These are phyloP conservation scores for Nebria brevicollis DNA, from an alignment of 2,888 invertebrate species.

Conservation along the genomic window DNA sequence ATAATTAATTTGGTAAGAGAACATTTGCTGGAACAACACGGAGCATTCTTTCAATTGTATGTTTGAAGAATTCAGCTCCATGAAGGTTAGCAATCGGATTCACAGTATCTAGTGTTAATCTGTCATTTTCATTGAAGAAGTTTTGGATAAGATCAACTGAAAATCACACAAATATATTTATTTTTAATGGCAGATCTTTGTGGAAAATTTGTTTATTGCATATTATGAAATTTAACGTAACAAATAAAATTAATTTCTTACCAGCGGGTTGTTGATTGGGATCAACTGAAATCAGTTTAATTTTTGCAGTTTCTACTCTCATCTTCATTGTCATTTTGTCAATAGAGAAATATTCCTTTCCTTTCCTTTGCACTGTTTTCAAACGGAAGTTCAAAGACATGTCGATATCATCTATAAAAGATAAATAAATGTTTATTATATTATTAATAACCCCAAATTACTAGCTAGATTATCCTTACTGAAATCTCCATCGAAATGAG, in stretches of 20 bases:
- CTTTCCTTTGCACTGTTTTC: slow-evolving; percentile 3
- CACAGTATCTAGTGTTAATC: slow-evolving; percentile 73
- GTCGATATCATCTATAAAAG: slow-evolving; percentile 3
- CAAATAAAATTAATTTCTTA: slow-evolving; percentile 52
- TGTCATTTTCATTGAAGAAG: slow-evolving; percentile 77
- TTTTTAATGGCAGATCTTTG: background rate
- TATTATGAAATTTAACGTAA: background rate
- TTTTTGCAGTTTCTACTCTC: slow-evolving; percentile 70
- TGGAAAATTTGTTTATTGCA: background rate
- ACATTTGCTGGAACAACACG: slow-evolving; percentile 19
- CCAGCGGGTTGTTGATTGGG: slow-evolving; percentile 68
- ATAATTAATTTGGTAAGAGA: slow-evolving; percentile 21
- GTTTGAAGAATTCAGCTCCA: slow-evolving; percentile 33
- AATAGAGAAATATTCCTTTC: slow-evolving; percentile 67
- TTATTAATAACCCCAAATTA: background rate
- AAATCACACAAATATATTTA: slow-evolving; percentile 1
- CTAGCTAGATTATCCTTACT: slow-evolving; percentile 60
- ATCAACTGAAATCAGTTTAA: slow-evolving; percentile 68
- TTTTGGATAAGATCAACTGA: slow-evolving; percentile 67
- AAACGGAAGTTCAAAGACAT: slow-evolving; percentile 2
- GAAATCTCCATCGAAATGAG: slow-evolving; percentile 67
- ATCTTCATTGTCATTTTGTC: slow-evolving; percentile 71
- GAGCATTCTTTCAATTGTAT: slow-evolving; percentile 24
- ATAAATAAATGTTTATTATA: background rate
- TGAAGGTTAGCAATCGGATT: slow-evolving; percentile 66